A percentile compares a stretch with the other conserved stretches of the same genome.
These are phyloP conservation scores for Eulithis prunata DNA, from an alignment of 2,888 invertebrate species.

Conservation along the genomic window DNA sequence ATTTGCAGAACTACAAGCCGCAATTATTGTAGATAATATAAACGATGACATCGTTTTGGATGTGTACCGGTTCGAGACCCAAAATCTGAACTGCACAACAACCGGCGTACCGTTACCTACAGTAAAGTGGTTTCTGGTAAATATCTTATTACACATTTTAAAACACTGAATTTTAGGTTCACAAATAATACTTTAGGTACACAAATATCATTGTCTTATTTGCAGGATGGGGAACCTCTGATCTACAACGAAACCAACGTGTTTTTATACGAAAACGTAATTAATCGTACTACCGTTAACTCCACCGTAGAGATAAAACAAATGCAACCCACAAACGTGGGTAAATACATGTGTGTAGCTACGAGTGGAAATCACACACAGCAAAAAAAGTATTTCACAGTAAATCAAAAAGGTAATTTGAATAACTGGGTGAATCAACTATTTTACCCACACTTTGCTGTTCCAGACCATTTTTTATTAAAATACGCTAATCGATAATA, in stretches of 20 bases:
- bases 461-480: too few relatives aligned
- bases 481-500: too few relatives aligned
- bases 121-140: constrained; percentile 89
- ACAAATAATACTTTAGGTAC: too few relatives aligned
- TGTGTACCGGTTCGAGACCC: constrained; percentile 50
- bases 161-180: too few relatives aligned
- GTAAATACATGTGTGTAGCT: constrained; percentile 63
- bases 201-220: constrained; percentile 1
- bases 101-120: constrained; percentile 86
- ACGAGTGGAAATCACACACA: constrained; percentile 35
- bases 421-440: too few relatives aligned
- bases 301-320: constrained; percentile 57
- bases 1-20: constrained; percentile 50
- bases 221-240: constrained; percentile 41
- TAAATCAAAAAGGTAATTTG: constrained; percentile 55
- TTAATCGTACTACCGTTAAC: constrained; percentile 53
- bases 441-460: too few relatives aligned
- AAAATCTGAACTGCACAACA: constrained; percentile 80
- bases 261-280: constrained; percentile 1
- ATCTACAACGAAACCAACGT: constrained; percentile 41
- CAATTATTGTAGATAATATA: constrained; percentile 49
- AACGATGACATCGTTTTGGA: constrained; percentile 45
- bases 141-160: too few relatives aligned
- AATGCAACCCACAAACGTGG: constrained; percentile 54
- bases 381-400: constrained; percentile 44